Evolutionary conservation across 2,113 vertebrate genomes (phyloP).

Genomic region (Peromyscus californicus): DNA sequence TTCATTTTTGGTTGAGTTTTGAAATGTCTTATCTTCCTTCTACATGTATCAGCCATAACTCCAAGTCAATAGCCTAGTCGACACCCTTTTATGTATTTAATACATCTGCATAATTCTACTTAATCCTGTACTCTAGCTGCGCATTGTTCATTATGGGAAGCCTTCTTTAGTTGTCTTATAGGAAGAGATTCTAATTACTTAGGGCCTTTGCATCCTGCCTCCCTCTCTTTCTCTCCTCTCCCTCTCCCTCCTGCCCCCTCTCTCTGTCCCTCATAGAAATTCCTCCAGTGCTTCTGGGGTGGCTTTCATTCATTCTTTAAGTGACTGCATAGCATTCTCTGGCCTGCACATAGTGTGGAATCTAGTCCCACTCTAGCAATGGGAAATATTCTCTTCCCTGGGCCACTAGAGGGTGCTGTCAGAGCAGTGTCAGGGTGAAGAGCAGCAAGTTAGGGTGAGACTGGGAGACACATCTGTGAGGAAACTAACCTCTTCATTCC

Average conservation of each 20-base stretch:
- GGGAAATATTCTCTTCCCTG: constrained; percentile 1
- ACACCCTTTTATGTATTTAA: constrained; percentile 29
- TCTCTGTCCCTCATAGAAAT: background rate
- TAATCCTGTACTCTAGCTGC: background rate
- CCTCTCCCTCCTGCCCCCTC: background rate
- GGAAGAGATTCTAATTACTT: background rate
- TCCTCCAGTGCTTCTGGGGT: background rate
- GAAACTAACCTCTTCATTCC: background rate
- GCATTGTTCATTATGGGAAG: background rate
- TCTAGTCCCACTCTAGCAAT: background rate
- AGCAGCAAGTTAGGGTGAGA: background rate
- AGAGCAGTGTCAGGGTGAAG: constrained; percentile 6
- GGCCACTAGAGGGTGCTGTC: constrained; percentile 74
- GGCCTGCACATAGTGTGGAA: background rate
- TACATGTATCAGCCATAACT: background rate
- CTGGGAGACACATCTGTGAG: background rate
- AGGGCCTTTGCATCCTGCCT: background rate
- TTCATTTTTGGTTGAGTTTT: constrained; percentile 40
- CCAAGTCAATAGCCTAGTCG: background rate
- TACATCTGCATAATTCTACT: constrained; percentile 40
- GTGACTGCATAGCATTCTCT: background rate
- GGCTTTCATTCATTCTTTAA: background rate
- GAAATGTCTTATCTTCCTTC: background rate
- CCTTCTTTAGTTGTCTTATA: background rate
- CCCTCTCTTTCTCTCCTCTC: too few species aligned